Conservation (phyloP, 2,113 vertebrate species). For the Corythornis cristatus region DNA sequence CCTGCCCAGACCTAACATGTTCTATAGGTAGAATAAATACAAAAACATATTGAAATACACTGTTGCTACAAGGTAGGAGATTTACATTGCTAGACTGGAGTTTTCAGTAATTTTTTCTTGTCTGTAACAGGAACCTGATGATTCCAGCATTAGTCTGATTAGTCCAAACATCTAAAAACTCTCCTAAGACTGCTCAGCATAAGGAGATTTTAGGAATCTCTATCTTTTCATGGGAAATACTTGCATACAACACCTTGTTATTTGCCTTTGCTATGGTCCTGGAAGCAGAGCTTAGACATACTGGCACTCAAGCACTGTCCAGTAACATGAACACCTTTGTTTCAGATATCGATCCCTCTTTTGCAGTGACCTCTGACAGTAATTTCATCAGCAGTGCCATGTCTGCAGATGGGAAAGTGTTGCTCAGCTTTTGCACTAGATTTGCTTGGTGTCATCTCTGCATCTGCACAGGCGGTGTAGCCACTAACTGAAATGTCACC, state of each 20-base stretch:
- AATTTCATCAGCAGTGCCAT: not conserved
- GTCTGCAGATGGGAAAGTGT: not conserved
- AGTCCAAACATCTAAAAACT: not conserved
- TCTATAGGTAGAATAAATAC: not conserved
- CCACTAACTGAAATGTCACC: not conserved
- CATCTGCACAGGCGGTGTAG: not conserved
- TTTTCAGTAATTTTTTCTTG: not conserved
- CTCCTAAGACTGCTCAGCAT: not conserved
- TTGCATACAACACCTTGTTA: not conserved
- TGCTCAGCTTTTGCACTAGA: not conserved
- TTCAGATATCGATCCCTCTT: not conserved
- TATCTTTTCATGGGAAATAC: not conserved
- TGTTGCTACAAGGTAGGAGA: not conserved
- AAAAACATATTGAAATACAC: not conserved
- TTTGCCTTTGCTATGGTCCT: not conserved
- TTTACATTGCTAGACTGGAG: not conserved
- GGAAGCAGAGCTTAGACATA: not conserved
- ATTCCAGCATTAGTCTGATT: not conserved
- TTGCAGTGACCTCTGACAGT: not conserved
- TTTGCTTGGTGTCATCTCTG: not conserved
- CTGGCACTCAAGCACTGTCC: not conserved
- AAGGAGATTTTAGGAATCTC: not conserved
- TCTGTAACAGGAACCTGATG: not conserved
- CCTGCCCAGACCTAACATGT: not conserved
- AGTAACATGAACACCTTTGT: not conserved